phyloP scores from a whole-genome alignment of 2,113 vertebrate genomes.

The Notarius lentiginosus region DNA sequence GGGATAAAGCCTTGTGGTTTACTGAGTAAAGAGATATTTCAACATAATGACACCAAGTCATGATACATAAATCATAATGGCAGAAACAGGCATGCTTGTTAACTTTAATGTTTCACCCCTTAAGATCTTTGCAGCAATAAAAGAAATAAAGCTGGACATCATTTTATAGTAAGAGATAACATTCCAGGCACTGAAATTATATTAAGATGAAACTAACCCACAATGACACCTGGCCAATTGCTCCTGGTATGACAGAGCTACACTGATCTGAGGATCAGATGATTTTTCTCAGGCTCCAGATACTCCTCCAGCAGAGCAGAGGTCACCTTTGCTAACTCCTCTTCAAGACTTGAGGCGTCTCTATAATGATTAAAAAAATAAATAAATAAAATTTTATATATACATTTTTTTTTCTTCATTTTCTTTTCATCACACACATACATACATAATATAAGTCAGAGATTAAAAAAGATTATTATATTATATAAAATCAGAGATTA shows the following conservation, averaged over 20 bases:
- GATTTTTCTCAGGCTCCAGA: conserved; percentile 86
- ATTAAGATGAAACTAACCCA: conserved; percentile 8
- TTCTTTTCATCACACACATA: not conserved
- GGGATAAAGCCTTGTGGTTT: not conserved
- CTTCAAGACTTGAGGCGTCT: conserved; percentile 75
- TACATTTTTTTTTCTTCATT: too few relatives aligned
- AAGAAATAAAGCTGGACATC: not conserved
- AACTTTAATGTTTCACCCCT: not conserved
- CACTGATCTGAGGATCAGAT: conserved; percentile 77
- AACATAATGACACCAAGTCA: not conserved
- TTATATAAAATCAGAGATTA: too few relatives aligned
- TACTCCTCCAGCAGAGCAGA: conserved; percentile 80
- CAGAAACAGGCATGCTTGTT: conserved; percentile 7
- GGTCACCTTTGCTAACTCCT: conserved; percentile 78
- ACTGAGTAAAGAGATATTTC: not conserved
- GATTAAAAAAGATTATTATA: too few relatives aligned
- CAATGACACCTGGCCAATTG: not conserved
- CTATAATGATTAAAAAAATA: conserved; percentile 62
- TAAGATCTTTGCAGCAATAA: not conserved
- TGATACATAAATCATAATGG: conserved; percentile 5
- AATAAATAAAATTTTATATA: too few relatives aligned
- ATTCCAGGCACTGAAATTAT: conserved; percentile 16
- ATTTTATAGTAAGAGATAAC: conserved; percentile 43
- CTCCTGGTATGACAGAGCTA: conserved; percentile 58
- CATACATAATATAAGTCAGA: too few relatives aligned